These are phyloP conservation scores for Dunckerocampus dactyliophorus DNA, from an alignment of 2,113 vertebrate species.

Conservation along the genomic window DNA sequence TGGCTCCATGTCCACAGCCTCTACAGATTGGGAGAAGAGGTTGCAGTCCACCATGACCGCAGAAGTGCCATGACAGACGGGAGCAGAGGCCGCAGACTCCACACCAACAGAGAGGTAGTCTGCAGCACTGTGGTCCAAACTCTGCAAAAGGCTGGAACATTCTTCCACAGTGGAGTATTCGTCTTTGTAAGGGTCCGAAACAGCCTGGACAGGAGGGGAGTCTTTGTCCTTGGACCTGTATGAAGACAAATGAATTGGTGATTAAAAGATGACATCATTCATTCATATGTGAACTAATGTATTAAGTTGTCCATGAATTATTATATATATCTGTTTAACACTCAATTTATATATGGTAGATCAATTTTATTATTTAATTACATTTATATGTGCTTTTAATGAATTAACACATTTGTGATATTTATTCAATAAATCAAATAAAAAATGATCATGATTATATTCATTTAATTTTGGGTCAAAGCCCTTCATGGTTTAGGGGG, in stretches of 20 bases:
- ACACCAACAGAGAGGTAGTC: conserved; percentile 17
- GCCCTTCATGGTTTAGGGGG: too few species aligned
- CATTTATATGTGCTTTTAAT: too few species aligned
- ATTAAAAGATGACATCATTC: too few species aligned
- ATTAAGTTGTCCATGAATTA: too few species aligned
- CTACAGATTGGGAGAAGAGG: conserved; percentile 45
- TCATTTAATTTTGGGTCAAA: too few species aligned
- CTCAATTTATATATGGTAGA: too few species aligned
- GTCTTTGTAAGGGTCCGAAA: conserved; percentile 48
- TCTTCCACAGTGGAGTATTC: conserved; percentile 81
- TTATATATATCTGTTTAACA: too few species aligned
- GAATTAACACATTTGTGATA: too few species aligned
- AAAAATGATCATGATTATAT: too few species aligned
- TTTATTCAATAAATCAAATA: too few species aligned
- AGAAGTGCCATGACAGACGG: conserved; percentile 32
- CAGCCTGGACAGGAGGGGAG: not conserved
- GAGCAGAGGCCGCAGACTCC: not conserved
- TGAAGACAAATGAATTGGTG: not conserved
- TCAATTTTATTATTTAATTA: too few species aligned
- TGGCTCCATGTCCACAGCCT: conserved; percentile 22
- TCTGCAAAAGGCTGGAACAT: conserved; percentile 53
- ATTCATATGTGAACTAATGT: too few species aligned
- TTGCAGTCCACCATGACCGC: conserved; percentile 56
- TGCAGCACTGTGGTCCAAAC: conserved; percentile 29
- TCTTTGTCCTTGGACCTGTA: not conserved